phyloP scores from a whole-genome alignment of 2,113 vertebrate genomes.

The Grammomys dolichurus region DNA sequence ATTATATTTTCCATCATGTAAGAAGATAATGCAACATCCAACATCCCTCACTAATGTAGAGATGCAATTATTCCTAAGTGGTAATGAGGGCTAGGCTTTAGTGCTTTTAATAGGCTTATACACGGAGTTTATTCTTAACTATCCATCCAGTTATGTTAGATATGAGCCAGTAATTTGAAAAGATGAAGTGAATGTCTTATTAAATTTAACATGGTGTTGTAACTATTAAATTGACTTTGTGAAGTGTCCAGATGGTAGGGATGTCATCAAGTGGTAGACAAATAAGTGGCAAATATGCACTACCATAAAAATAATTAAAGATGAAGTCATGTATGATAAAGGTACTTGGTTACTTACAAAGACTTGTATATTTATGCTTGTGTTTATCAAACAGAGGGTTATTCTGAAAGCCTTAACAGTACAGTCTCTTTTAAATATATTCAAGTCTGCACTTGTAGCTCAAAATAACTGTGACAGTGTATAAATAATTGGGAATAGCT shows the following conservation, averaged over 20 bases:
- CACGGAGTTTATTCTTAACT: slow-evolving; percentile 40
- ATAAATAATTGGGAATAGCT: background rate
- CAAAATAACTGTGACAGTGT: background rate
- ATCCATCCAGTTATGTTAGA: slow-evolving; percentile 41
- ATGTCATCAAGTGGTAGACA: slow-evolving; percentile 57
- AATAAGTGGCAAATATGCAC: background rate
- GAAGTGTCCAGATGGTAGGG: slow-evolving; percentile 44
- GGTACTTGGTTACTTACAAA: background rate
- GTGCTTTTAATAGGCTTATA: slow-evolving; percentile 41
- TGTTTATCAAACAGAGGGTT: background rate
- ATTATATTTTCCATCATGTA: slow-evolving; percentile 11
- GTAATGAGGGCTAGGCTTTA: slow-evolving; percentile 68
- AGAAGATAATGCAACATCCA: slow-evolving; percentile 16
- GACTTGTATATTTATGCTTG: background rate
- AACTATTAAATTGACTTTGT: slow-evolving; percentile 44
- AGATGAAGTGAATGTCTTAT: slow-evolving; percentile 67
- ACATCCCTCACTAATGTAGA: background rate
- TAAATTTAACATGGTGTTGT: slow-evolving; percentile 34
- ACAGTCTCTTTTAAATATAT: background rate
- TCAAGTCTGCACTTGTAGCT: background rate
- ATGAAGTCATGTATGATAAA: background rate
- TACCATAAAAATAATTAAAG: slow-evolving; percentile 27
- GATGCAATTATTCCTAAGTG: slow-evolving; percentile 55
- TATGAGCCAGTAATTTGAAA: slow-evolving; percentile 66
- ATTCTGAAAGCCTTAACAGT: background rate